Conservation (phyloP, 2,888 invertebrate species). For the Antitype chi region DNA sequence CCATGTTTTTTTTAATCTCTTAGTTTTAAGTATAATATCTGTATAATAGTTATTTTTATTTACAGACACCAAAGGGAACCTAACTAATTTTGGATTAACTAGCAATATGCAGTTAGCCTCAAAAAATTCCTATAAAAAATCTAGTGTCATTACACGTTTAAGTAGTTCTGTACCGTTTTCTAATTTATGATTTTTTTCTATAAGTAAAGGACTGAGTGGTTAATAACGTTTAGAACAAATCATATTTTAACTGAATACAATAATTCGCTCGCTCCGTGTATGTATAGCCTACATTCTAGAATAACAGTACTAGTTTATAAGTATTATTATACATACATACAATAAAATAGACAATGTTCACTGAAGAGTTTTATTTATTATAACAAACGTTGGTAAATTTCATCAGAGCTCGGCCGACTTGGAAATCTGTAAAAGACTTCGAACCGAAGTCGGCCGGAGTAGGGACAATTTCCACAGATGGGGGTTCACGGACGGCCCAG, state of each 20-base stretch:
- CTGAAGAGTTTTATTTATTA: slow-evolving; percentile 76
- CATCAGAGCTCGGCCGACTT: not conserved
- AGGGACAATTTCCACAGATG: no score
- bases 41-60: slow-evolving; percentile 52
- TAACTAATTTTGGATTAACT: slow-evolving; percentile 42
- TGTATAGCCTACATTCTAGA: slow-evolving; percentile 79
- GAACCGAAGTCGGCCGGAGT: no score
- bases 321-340: slow-evolving; percentile 87
- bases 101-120: slow-evolving; percentile 1
- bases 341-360: slow-evolving; percentile 90
- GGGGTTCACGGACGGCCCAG: no score
- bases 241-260: slow-evolving; percentile 66
- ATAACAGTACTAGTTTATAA: slow-evolving; percentile 79
- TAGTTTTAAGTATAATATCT: slow-evolving; percentile 51
- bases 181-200: slow-evolving; percentile 51
- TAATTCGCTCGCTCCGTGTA: slow-evolving; percentile 72
- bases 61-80: slow-evolving; percentile 62
- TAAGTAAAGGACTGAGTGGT: slow-evolving; percentile 82
- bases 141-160: slow-evolving; percentile 26
- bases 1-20: slow-evolving; percentile 42
- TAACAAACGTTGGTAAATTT: not conserved
- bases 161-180: slow-evolving; percentile 18
- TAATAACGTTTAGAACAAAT: slow-evolving; percentile 66
- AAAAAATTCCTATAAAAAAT: slow-evolving; percentile 10
- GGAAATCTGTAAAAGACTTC: no score